Conservation (phyloP, 92 coral and sea anemone genomes). For the Paramuricea clavata region DNA sequence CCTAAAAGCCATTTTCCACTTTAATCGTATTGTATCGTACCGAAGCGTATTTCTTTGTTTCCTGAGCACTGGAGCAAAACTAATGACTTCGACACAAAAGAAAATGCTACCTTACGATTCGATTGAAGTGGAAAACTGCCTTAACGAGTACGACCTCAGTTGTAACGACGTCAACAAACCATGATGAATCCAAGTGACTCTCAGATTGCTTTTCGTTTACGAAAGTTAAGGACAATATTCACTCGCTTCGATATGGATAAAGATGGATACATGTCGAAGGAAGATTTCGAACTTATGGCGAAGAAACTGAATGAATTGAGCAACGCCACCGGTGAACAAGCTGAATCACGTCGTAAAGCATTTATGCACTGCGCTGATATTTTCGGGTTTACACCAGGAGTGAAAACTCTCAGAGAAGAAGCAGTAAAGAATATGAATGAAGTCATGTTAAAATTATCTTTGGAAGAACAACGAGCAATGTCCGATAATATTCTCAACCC, state of each 20-base stretch:
- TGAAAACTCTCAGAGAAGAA: neutral
- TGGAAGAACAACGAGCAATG: conserved; percentile 2
- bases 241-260: neutral
- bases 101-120: too few relatives aligned
- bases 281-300: conserved; percentile 20
- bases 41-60: too few relatives aligned
- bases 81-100: too few relatives aligned
- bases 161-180: too few relatives aligned
- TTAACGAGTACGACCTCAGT: too few relatives aligned
- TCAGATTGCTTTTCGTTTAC: conserved; percentile 19
- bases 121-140: too few relatives aligned
- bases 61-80: too few relatives aligned
- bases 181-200: conserved; percentile 4
- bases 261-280: neutral
- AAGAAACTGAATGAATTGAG: neutral
- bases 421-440: neutral
- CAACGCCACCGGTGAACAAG: neutral
- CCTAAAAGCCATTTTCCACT: too few relatives aligned
- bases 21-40: too few relatives aligned
- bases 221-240: conserved; percentile 6
- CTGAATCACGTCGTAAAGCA: neutral
- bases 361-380: neutral
- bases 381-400: conserved; percentile 14
- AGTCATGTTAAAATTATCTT: neutral
- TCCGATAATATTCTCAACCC: neutral